A percentile compares a stretch with the other conserved stretches of the same genome.
phyloP scores from a whole-genome alignment of 1,140 invertebrate genomes.

The Dendrolimus punctatus region DNA sequence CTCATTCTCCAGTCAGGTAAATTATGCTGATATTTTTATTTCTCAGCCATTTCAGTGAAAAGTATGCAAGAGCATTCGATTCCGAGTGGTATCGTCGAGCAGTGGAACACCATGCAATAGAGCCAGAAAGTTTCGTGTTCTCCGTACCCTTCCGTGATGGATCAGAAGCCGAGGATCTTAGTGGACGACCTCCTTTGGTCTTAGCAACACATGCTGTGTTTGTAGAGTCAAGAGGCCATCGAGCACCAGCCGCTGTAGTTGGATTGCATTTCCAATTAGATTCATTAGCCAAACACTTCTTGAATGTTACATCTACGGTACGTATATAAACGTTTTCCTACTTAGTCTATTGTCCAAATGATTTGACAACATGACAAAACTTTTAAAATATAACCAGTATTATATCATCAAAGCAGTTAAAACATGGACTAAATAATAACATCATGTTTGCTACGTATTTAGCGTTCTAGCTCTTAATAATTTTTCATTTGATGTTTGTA shows the following conservation, averaged over 20 bases:
- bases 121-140: conserved; percentile 92
- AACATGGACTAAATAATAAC: no score
- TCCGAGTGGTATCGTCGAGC: conserved; percentile 94
- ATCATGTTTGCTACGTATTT: no score
- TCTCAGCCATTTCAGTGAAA: conserved; percentile 85
- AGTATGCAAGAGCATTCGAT: conserved; percentile 87
- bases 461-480: no score
- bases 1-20: neutral
- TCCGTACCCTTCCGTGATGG: conserved; percentile 88
- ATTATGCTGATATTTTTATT: neutral
- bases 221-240: conserved; percentile 85
- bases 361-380: no score
- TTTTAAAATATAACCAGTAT: no score
- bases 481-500: no score
- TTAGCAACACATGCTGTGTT: conserved; percentile 94
- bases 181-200: conserved; percentile 78
- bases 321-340: conserved; percentile 29
- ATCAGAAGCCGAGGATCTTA: conserved; percentile 61
- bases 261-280: conserved; percentile 90
- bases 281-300: conserved; percentile 85
- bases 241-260: conserved; percentile 91
- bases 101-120: conserved; percentile 89
- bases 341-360: neutral
- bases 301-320: conserved; percentile 89
- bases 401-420: no score